Evolutionary conservation across 2,888 invertebrate species (phyloP).

Genomic region (Digitonthophagus gazella): DNA sequence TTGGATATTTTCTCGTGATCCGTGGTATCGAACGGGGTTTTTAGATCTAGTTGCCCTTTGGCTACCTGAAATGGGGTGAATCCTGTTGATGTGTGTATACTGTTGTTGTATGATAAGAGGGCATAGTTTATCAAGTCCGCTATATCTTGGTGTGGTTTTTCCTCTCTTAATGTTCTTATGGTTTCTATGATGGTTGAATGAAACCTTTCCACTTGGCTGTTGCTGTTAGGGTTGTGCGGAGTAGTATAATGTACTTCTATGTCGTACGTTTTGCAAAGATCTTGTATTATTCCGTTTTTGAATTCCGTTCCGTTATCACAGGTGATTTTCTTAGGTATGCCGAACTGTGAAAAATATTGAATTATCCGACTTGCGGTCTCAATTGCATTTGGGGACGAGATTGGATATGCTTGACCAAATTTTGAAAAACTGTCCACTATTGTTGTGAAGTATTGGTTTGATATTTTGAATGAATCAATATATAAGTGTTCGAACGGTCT

Average conservation of each 20-base stretch:
- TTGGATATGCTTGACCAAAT: constrained; percentile 31
- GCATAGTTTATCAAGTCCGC: constrained; percentile 17
- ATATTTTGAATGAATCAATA: constrained; percentile 21
- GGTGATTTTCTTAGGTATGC: constrained; percentile 31
- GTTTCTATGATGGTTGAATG: constrained; percentile 31
- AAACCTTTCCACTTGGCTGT: constrained; percentile 31
- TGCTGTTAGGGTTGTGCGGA: constrained; percentile 29
- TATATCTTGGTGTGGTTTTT: constrained; percentile 21
- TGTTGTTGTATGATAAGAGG: constrained; percentile 27
- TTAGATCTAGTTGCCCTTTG: constrained; percentile 26
- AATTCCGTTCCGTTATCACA: constrained; percentile 33
- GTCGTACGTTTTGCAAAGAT: constrained; percentile 29
- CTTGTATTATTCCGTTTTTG: constrained; percentile 29
- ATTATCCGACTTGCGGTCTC: constrained; percentile 30
- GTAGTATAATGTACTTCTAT: constrained; percentile 32
- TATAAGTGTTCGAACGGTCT: constrained; percentile 25
- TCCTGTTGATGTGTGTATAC: constrained; percentile 27
- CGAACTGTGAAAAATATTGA: constrained; percentile 28
- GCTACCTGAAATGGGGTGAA: constrained; percentile 27
- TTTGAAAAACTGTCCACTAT: constrained; percentile 34
- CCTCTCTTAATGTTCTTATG: constrained; percentile 17
- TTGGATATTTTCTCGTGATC: constrained; percentile 16
- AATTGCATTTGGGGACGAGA: constrained; percentile 22
- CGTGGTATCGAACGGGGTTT: constrained; percentile 23
- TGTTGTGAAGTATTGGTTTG: constrained; percentile 29